Conservation (phyloP, 1,140 invertebrate species). For the Andrena cerasifolii region DNA sequence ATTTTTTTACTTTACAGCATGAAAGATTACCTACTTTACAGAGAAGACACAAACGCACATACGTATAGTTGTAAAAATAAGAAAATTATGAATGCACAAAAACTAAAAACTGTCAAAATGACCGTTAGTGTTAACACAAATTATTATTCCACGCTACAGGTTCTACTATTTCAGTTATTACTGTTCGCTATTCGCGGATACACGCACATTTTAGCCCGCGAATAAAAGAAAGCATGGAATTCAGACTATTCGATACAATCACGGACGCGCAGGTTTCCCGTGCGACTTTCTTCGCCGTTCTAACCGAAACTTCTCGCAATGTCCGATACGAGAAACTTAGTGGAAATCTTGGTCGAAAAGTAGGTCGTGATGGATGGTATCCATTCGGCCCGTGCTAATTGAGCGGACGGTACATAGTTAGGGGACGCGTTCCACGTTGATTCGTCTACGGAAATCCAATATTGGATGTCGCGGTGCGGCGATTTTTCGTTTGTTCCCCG, state of each 20-base stretch:
- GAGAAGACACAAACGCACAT: too few species aligned
- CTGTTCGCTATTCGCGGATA: conserved; percentile 23
- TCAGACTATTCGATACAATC: background rate
- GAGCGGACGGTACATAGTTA: conserved; percentile 9
- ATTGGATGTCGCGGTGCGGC: conserved; percentile 6
- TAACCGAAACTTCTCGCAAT: conserved; percentile 15
- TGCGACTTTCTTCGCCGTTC: too few species aligned
- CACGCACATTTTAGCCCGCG: conserved; percentile 3
- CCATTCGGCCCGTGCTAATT: conserved; percentile 44
- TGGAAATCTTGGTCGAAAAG: conserved; percentile 45
- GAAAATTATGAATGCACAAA: too few species aligned
- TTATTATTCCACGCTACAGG: background rate
- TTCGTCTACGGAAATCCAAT: conserved; percentile 29
- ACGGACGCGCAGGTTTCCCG: background rate
- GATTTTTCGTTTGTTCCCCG: conserved; percentile 55
- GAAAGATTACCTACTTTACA: too few species aligned
- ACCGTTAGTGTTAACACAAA: too few species aligned
- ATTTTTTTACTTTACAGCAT: too few species aligned
- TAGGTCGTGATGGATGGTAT: conserved; percentile 39
- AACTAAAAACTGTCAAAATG: too few species aligned
- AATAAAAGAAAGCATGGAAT: background rate
- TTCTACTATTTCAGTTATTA: background rate
- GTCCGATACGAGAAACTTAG: conserved; percentile 47
- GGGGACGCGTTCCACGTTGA: background rate
- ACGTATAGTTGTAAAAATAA: too few species aligned